Evolutionary conservation across 2,888 invertebrate species (phyloP), one percentile per base, ranked within the genome.

Genomic region (Drosophila bunnanda): DNA sequence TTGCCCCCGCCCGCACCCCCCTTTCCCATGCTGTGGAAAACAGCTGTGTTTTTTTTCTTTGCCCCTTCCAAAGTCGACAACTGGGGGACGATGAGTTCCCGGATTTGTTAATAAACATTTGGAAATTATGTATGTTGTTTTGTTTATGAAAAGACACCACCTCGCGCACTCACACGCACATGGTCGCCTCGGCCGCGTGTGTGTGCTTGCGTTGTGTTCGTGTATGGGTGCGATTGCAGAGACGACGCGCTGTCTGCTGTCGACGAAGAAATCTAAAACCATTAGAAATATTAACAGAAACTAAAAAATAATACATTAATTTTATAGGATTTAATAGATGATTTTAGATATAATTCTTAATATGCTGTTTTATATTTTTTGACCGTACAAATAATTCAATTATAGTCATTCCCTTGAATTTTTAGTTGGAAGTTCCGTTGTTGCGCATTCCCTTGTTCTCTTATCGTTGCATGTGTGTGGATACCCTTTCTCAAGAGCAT

Each of bases 181-280:
- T 50, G 50, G 50, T 20, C 32, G 50, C 50, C 50, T 20, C 25
- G 56, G 46, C 8, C 32, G 32, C 34, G 34, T 43, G 15, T 22
- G 15, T 41, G 44, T 44, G 25, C 25, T 4, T 46, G 25, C n/a
- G 34, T 17, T 34, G 12, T 20, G 59, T 12, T n/a, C 22, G 39
- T 28, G 55, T 73, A 36, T 59, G 39, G 54, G 68, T 46, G 70
- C 76, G 65, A 69, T 76, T 38, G 30, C 32, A 34, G 52, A 17
- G 46, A 28, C 41, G 69, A 57, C 71, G 52, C 55, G 66, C 62
- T 79, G 73, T 79, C 62, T 72, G 77, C 60, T 46, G 59, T 41
- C 46, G 25, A 25, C 4, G 25, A 25, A 25, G 25, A 25, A 25
- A 25, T 25, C 25, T 25, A 25, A 25, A 25, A 25, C 25, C 25